Evolutionary conservation across 2,113 vertebrate genomes (phyloP).

Genomic region (Zosterops borbonicus): DNA sequence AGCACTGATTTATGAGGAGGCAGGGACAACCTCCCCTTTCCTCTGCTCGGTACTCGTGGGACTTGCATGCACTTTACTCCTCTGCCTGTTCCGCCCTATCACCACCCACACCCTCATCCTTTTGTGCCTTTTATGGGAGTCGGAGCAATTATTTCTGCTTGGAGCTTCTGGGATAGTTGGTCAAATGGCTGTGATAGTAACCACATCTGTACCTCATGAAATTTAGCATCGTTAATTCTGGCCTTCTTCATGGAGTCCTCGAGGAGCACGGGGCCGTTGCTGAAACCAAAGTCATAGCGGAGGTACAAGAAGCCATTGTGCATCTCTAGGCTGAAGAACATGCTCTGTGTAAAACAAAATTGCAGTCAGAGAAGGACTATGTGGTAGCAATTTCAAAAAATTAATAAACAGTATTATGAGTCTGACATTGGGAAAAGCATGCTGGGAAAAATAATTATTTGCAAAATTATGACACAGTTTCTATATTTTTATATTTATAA

Average conservation of each 20-base stretch:
- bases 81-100: background rate
- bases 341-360: constrained; percentile 76
- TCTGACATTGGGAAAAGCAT: background rate
- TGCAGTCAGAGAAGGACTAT: background rate
- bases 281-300: constrained; percentile 93
- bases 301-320: constrained; percentile 87
- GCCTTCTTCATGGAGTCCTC: constrained; percentile 86
- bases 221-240: constrained; percentile 91
- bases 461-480: background rate
- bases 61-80: background rate
- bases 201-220: constrained; percentile 86
- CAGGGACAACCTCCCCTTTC: background rate
- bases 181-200: background rate
- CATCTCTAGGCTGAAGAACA: constrained; percentile 91
- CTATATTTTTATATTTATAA: background rate
- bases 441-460: background rate
- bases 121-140: background rate
- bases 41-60: background rate
- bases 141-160: background rate
- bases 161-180: background rate
- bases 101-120: background rate
- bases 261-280: constrained; percentile 79
- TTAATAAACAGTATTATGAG: rapidly evolving
- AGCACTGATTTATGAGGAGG: background rate
- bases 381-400: background rate